Percentiles rank a stretch among this genome's conserved stretches.
Evolutionary conservation across 2,888 invertebrate species (phyloP).

Genomic region (Drosophila sordidapex): DNA sequence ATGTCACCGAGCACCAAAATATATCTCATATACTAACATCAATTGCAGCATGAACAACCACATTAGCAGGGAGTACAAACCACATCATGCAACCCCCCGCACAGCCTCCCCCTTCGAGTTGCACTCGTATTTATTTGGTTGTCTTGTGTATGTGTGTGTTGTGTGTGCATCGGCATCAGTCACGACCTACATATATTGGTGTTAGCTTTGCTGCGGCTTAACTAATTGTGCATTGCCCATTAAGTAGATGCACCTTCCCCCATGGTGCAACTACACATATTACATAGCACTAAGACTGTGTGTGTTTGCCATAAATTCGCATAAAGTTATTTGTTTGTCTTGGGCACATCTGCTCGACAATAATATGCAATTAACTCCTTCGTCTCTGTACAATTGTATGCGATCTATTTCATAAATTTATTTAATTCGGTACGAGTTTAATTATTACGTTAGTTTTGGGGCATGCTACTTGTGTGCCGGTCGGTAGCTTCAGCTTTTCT

Average conservation of each 20-base stretch:
- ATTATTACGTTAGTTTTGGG: conserved; percentile 43
- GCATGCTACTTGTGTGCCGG: not conserved
- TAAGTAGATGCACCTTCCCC: conserved; percentile 8
- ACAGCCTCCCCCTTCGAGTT: not conserved
- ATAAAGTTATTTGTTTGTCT: conserved; percentile 52
- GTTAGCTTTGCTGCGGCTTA: conserved; percentile 71
- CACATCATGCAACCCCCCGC: not conserved
- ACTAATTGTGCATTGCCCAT: conserved; percentile 66
- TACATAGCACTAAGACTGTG: conserved; percentile 34
- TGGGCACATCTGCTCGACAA: conserved; percentile 38
- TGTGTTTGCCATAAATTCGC: conserved; percentile 59
- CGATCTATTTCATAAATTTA: conserved; percentile 47
- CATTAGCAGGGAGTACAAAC: conserved; percentile 38
- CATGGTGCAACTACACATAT: conserved; percentile 8
- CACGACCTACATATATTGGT: conserved; percentile 64
- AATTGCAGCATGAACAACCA: conserved; percentile 37
- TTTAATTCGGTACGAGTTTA: conserved; percentile 20
- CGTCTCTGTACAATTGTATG: conserved; percentile 31
- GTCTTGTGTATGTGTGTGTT: conserved; percentile 22
- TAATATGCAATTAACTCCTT: conserved; percentile 67
- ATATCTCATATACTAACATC: conserved; percentile 41
- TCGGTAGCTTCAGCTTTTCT: not conserved
- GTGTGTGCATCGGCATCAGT: conserved; percentile 51
- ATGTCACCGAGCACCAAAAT: conserved; percentile 63
- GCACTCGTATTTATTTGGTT: conserved; percentile 49